Base-by-base conservation (phyloP, 2,888 invertebrate genomes). In the Acronicta psi region DNA sequence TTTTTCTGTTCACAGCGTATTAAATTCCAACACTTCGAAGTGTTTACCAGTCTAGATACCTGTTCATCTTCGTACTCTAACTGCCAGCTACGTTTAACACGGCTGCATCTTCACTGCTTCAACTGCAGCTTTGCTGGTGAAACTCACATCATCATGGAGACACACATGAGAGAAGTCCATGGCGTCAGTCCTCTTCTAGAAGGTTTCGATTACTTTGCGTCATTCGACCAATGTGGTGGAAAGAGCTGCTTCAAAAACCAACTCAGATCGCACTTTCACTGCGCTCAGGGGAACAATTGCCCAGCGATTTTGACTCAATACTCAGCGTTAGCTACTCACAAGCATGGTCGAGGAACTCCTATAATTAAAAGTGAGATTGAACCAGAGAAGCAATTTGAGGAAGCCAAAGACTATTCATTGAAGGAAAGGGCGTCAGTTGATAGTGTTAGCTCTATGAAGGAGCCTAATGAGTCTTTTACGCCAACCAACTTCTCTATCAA, bases 161-260 rank as follows among this genome's bases (percentile, higher is more conserved):
- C 97, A 76, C 98, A 98, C 83, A 96, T 97, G 87, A 96, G 97
- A 79, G 98, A 98, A 86, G 97, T 97, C 78, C 98, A 98, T 87
- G 97, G 97, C 67, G 96, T 97, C 74, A 95, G 96, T 41, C 97
- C 97, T 74, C 96, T 98, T 52, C 90, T 97, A 36, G 97, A 98
- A 46, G 97, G 98, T 0, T 98, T 98, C 82, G 97, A 97, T 63
- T 97, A 97, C 87, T 98, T 97, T 86, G 82, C 95, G 93, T 90
- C 91, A 0, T 93, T 82, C 60, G 94, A 94, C 11, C 94, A 94
- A 40, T 94, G 94, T 46, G 94, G 93, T 10, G 93, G 92, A 34
- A 92, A 93, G 66, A 93, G 93, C 55, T 94, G 94, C 55, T 94
- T 92, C 63, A 94, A 94, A 61, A 94, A 94, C 60, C 94, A 94